Evolutionary conservation across 2,888 invertebrate genomes (phyloP), one percentile per base, ranked within the genome.

Genomic region (Napeogenes sylphis): DNA sequence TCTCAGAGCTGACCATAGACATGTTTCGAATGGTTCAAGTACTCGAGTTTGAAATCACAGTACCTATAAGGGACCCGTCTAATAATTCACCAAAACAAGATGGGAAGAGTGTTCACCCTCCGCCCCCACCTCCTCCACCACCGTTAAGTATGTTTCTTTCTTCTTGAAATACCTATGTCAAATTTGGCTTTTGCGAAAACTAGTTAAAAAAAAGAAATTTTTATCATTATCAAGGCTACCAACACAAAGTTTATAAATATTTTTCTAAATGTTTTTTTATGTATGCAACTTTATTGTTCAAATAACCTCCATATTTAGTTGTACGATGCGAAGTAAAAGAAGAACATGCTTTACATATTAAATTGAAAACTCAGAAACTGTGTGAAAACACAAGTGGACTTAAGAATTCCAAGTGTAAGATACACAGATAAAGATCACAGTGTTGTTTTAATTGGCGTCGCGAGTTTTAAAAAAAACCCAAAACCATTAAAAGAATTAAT

Each of bases 21-120:
- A 99, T 99, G 99, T 99, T 97, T 86, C 92, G 98, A 74, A 98
- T 99, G 94, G 92, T 98, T 65, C 99, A 99, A 87, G 97, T 97
- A 0, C 87, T 99, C 66, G 99, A 99, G 83, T 91, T 97, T 69
- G 98, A 99, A 80, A 97, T 97, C 12, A 94, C 95, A 72, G 96
- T 96, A 74, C 95, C 95, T 70, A 91, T 93, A 58, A 94, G 94
- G 75, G 94, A 95, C 82, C 94, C 76, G 92, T 86, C 92, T 59
- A 84, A 83, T 56, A 85, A 83, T 61, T 89, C 80, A 30, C 91
- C 84, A 4, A 51, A 51, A 30, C 51, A 21, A 51, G 51, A 51
- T 30, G 51, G 51, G 3, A 51, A 30, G 30, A 21, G 30, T 30
- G 51, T 30, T 3, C 51, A 21, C 21, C 51, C 30, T 10, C 51